phyloP scores from a whole-genome alignment of 2,113 vertebrate genomes.

The Cepphus grylle region DNA sequence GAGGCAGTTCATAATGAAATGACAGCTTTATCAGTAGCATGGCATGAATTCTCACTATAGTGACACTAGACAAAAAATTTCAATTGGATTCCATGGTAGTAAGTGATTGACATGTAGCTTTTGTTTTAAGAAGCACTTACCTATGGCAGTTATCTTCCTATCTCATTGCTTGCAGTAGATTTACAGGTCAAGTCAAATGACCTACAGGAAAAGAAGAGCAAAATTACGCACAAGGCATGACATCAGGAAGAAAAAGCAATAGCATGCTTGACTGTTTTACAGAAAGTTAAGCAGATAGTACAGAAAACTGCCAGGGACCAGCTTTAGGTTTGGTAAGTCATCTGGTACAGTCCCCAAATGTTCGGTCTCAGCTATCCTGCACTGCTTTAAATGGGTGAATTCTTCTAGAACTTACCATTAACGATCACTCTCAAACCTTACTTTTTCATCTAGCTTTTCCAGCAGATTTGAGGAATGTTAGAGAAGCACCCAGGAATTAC shows the following conservation, averaged over 20 bases:
- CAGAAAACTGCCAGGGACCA: neutral
- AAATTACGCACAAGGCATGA: neutral
- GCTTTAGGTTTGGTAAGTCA: neutral
- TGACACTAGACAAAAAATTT: neutral
- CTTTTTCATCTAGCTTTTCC: neutral
- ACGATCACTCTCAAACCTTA: neutral
- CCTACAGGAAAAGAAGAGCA: neutral
- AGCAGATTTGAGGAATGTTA: neutral
- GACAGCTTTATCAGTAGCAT: neutral
- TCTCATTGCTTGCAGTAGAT: neutral
- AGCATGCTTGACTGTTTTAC: neutral
- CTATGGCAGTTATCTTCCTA: neutral
- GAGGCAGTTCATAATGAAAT: neutral
- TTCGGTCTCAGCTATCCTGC: neutral
- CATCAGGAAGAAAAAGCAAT: neutral
- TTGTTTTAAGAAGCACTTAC: conserved; percentile 16
- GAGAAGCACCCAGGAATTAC: neutral
- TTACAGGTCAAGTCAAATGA: neutral
- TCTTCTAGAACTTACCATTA: neutral
- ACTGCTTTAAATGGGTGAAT: neutral
- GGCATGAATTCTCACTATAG: neutral
- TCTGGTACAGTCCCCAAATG: neutral
- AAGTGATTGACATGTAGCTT: neutral
- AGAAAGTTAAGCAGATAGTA: neutral
- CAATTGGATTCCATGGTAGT: neutral